A percentile compares a stretch with the other conserved stretches of the same genome.
Evolutionary conservation across 2,888 invertebrate species (phyloP).

Genomic region (Campoplex nolae): DNA sequence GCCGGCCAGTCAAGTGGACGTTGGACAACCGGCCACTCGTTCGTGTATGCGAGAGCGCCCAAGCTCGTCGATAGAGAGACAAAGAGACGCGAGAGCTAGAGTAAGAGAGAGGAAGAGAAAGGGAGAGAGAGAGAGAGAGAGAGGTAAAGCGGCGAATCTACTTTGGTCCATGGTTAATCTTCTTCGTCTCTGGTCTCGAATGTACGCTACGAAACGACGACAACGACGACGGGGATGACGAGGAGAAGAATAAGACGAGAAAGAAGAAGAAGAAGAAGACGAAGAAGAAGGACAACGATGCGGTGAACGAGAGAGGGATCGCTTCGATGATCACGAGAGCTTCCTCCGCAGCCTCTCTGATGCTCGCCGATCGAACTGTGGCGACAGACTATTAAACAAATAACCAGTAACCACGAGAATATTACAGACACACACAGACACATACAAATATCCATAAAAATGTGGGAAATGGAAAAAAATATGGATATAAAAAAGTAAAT

Average conservation of each 20-base stretch:
- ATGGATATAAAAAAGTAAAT: slow-evolving; percentile 1
- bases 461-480: slow-evolving; percentile 23
- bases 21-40: slow-evolving; percentile 59
- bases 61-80: slow-evolving; percentile 58
- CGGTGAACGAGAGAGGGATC: slow-evolving; percentile 52
- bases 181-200: slow-evolving; percentile 57
- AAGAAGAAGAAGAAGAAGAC: slow-evolving; percentile 32
- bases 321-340: slow-evolving; percentile 75
- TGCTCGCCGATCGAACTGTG: slow-evolving; percentile 65
- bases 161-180: slow-evolving; percentile 64
- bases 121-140: slow-evolving; percentile 7
- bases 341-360: slow-evolving; percentile 32
- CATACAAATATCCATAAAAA: no score
- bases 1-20: slow-evolving; percentile 68
- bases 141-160: slow-evolving; percentile 57
- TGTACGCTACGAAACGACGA: slow-evolving; percentile 56
- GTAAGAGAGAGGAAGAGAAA: slow-evolving; percentile 13
- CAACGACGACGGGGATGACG: slow-evolving; percentile 41
- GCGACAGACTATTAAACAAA: slow-evolving; percentile 71
- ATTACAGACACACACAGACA: slow-evolving; percentile 21
- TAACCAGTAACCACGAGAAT: slow-evolving; percentile 67
- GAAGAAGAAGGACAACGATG: slow-evolving; percentile 37
- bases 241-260: slow-evolving; percentile 10
- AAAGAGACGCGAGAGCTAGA: slow-evolving; percentile 22
- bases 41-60: slow-evolving; percentile 50